These are phyloP conservation scores for Cariama cristata DNA, from an alignment of 2,113 vertebrate species.

Conservation along the genomic window DNA sequence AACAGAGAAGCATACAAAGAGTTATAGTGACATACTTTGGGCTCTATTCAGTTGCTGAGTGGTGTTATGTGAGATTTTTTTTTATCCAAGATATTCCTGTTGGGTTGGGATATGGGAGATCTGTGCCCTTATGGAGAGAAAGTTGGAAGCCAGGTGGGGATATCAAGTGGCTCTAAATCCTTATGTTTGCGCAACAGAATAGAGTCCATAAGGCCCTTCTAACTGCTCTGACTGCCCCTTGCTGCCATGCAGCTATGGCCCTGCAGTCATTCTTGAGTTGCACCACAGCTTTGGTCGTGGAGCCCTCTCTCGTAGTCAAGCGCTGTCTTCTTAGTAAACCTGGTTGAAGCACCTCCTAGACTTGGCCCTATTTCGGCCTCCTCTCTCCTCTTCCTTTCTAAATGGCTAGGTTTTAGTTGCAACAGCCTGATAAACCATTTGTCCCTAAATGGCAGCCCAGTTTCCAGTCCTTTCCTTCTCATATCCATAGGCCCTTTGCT, in stretches of 20 bases:
- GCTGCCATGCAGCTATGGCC: neutral
- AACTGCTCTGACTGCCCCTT: neutral
- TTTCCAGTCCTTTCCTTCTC: neutral
- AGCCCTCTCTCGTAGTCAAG: neutral
- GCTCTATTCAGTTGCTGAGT: neutral
- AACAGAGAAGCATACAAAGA: neutral
- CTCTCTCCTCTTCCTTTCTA: neutral
- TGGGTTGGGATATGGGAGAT: neutral
- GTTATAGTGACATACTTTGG: neutral
- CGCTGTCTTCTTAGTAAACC: neutral
- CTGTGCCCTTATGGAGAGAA: neutral
- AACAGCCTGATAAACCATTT: neutral
- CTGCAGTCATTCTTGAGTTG: neutral
- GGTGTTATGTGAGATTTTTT: neutral
- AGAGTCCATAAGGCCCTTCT: neutral
- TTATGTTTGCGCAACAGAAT: neutral
- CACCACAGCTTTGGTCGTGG: neutral
- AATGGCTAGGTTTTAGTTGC: neutral
- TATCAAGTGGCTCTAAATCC: neutral
- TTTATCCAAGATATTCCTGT: neutral
- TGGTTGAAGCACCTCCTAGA: neutral
- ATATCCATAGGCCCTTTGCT: neutral
- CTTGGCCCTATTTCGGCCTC: neutral
- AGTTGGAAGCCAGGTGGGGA: neutral
- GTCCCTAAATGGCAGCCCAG: neutral